Evolutionary conservation across 2,888 invertebrate genomes (phyloP), one percentile per base, ranked within the genome.

Genomic region (Corbicula japonica): DNA sequence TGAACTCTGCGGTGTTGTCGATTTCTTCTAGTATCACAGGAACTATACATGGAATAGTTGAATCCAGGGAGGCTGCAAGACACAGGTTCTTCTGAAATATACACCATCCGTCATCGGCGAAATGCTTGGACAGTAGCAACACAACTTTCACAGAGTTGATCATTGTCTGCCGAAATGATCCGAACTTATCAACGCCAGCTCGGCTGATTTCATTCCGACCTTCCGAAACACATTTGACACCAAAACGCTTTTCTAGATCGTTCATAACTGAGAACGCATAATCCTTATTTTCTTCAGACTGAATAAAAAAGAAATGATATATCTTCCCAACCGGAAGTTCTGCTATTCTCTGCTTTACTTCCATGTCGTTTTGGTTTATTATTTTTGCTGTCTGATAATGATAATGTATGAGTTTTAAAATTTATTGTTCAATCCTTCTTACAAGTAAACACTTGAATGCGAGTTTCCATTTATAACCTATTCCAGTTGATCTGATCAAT

Each of bases 291-390:
- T 50, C 50, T 1, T 50, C 50, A 23, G 50, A 23, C 4, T 23
- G 26, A 23, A 50, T 28, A 50, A 50, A 26, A 50, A 50, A 50
- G 50, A 50, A 50, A 50, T 50, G 50, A 23, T 23, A 50, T 26
- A 2, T 12, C 15, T 50, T 50, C 28, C 50, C 50, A 3, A 26
- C 50, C 15, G 50, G 50, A 3, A 50, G 50, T n/a, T n/a, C n/a
- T n/a, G n/a, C n/a, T n/a, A n/a, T n/a, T n/a, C n/a, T n/a, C n/a
- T n/a, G n/a, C n/a, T n/a, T n/a, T n/a, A n/a, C n/a, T n/a, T n/a
- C n/a, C n/a, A n/a, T n/a, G n/a, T n/a, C n/a, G n/a, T n/a, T n/a
- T n/a, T n/a, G n/a, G n/a, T n/a, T n/a, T n/a, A n/a, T n/a, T n/a
- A n/a, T n/a, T n/a, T n/a, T n/a, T n/a, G n/a, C n/a, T n/a, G n/a